Evolutionary conservation across 2,797 vertebrate species (phyloP), one percentile per base, ranked within the genome.

Genomic region (Xenentodon cancila): DNA sequence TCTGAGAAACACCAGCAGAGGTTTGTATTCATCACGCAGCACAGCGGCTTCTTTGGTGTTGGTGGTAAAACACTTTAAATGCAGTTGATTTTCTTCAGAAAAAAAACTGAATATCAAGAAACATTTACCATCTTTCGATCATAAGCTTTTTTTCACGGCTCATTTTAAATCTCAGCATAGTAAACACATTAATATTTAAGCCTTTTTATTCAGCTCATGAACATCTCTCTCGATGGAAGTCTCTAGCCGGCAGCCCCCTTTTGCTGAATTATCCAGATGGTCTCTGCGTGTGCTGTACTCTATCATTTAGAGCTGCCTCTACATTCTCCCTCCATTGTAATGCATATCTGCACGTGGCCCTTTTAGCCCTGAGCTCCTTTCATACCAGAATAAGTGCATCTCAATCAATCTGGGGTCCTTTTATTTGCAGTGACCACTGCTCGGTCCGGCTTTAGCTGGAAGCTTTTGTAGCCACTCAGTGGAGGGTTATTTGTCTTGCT

Each of bases 401-500:
- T 82, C 80, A 79, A 86, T 91, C 87, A 89, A 75, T 88, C 85
- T 83, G 84, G 67, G 59, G 21, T 69, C 54, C 74, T 78, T 89
- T 87, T 66, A 87, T 84, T 54, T 73, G 4, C 74, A 17, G 56
- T 66, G 77, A 68, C 79, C 87, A 61, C 59, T 2, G 63, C 71
- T 59, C 11, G 2, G 78, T 75, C 61, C 60, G 0, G 81, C 66
- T 65, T 50, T 3, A 52, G 62, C 48, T 62, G 43, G 30, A 2
- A 44, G 72, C 84, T 75, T 86, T 88, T 89, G 73, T 75, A 22
- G 45, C 44, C 25, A 30, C 50, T 71, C 66, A 68, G 73, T 52
- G 22, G 79, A 75, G 56, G 75, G 84, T 81, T 88, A 87, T 88
- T 92, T 70, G 81, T 90, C 84, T 90, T 73, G 66, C 84, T 78